Percentiles rank a stretch among this genome's conserved stretches.
Evolutionary conservation across 2,797 vertebrate genomes (phyloP).

Genomic region (Liparis tanakae): DNA sequence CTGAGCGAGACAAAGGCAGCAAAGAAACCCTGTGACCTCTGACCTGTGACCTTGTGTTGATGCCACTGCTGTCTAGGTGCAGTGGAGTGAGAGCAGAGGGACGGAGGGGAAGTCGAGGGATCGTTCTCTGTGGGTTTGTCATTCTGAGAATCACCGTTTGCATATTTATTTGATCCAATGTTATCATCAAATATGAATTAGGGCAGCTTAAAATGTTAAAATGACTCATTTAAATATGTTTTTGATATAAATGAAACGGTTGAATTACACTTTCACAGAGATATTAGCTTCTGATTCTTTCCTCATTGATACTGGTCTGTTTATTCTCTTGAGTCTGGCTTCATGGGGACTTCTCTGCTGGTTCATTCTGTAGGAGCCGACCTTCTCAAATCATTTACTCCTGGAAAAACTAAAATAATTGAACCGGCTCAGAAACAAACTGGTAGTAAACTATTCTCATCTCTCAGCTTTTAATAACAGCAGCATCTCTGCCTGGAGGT

Average conservation of each 20-base stretch:
- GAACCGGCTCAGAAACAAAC: not conserved
- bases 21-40: slow-evolving; percentile 36
- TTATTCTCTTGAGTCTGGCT: no score
- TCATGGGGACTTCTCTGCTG: no score
- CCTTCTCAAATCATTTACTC: not conserved
- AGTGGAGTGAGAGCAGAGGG: not conserved
- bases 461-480: not conserved
- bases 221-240: no score
- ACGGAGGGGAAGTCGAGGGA: no score
- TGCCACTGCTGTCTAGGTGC: slow-evolving; percentile 7
- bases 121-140: no score
- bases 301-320: not conserved
- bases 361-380: no score
- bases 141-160: no score
- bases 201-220: no score
- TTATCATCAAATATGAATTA: no score
- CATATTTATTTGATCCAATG: no score
- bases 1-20: slow-evolving; percentile 35
- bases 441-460: not conserved
- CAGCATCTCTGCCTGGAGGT: no score
- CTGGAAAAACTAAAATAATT: not conserved
- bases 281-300: not conserved
- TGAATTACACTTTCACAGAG: not conserved
- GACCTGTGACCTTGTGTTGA: slow-evolving; percentile 5
- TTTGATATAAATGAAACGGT: not conserved